Conservation (phyloP, 2,888 invertebrate species). For the Cepaea hortensis region DNA sequence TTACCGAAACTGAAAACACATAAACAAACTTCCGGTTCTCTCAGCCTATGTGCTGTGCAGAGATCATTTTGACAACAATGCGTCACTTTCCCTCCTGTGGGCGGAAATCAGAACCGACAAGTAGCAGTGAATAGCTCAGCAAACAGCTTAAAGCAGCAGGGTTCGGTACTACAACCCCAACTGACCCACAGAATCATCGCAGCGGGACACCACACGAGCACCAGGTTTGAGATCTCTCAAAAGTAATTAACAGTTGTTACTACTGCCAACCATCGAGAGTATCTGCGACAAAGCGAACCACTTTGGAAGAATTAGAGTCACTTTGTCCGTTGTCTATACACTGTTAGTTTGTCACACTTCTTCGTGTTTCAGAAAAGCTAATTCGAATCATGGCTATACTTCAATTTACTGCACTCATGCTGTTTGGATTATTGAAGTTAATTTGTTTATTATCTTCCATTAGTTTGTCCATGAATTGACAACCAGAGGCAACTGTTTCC, state of each 20-base stretch:
- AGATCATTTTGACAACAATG: slow-evolving; percentile 7
- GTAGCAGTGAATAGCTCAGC: background rate
- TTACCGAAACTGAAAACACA: background rate
- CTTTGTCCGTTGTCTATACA: background rate
- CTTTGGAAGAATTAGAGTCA: background rate
- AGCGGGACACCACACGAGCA: slow-evolving; percentile 2
- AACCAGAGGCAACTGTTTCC: slow-evolving; percentile 13
- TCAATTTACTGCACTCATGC: background rate
- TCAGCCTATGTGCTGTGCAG: background rate
- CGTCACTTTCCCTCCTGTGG: background rate
- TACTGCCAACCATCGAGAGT: background rate
- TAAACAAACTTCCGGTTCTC: too few species aligned
- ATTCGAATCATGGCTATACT: slow-evolving; percentile 31
- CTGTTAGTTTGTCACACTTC: background rate
- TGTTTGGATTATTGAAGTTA: background rate
- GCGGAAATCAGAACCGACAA: background rate
- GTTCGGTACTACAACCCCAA: background rate
- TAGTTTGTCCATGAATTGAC: background rate
- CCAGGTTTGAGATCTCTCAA: slow-evolving; percentile 21
- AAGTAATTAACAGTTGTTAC: slow-evolving; percentile 29
- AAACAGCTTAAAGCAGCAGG: slow-evolving; percentile 13
- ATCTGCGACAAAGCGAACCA: background rate
- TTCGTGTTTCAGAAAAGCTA: background rate
- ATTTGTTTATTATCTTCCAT: slow-evolving; percentile 7
- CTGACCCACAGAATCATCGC: background rate